phyloP scores from a whole-genome alignment of 2,113 vertebrate genomes.

The Colius striatus region DNA sequence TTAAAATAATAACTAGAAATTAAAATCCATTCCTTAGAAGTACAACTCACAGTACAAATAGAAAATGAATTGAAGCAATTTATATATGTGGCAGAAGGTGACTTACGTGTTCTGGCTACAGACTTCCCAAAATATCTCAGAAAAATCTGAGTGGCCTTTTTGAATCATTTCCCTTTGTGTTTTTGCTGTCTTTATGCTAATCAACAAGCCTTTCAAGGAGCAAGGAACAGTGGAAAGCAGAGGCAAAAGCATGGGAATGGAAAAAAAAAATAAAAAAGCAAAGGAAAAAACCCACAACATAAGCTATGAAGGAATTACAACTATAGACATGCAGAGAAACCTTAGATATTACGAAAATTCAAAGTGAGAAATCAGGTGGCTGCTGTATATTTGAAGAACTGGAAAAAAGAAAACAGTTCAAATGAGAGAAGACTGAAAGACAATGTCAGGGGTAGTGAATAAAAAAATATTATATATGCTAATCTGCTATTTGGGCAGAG shows the following conservation, averaged over 20 bases:
- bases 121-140: conserved; percentile 35
- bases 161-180: neutral
- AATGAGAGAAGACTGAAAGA: neutral
- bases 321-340: neutral
- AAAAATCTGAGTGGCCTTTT: neutral
- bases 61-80: neutral
- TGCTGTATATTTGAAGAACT: neutral
- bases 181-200: neutral
- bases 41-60: neutral
- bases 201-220: neutral
- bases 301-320: neutral
- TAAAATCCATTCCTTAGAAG: conserved; percentile 11
- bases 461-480: neutral
- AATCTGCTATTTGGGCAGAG: too few relatives aligned
- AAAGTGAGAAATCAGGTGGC: neutral
- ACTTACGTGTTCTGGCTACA: neutral
- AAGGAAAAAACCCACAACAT: neutral
- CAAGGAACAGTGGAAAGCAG: neutral
- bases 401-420: neutral
- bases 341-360: neutral
- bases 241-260: neutral
- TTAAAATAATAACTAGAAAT: conserved; percentile 23
- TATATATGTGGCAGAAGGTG: neutral
- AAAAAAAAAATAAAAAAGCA: neutral
- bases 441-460: neutral